Base-by-base conservation (phyloP, 2,113 vertebrate genomes). In the Mastomys coucha region DNA sequence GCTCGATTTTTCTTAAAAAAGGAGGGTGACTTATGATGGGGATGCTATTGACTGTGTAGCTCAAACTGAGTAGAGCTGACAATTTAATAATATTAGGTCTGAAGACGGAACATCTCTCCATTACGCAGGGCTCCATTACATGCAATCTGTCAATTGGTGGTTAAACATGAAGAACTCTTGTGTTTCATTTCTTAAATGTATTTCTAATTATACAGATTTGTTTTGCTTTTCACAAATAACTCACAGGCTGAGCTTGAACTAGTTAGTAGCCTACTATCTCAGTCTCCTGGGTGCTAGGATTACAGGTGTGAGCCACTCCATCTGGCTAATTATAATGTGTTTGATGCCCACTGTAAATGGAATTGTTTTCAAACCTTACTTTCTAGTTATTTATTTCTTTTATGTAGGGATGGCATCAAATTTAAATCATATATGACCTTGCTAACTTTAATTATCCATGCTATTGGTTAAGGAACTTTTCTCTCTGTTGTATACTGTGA, bases 81-180 rank as follows among this genome's bases (percentile, higher is more conserved):
- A 69, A 31, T 51, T 96, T 92, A 96, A 39, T 82, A 60, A 39
- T 7, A 22, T 26, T 56, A 49, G 53, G 24, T 31, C 58, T 31
- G 39, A 63, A 45, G 81, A 84, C 17, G 13, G 58, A 2, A 49
- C 31, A 67, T 33, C 82, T 56, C 73, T 94, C 67, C 24, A n/a
- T 69, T 89, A 19, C 42, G 75, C 67, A 67, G 49, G n/a, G n/a
- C 81, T 45, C 31, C 58, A 19, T 45, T 19, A n/a, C n/a, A n/a
- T n/a, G n/a, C n/a, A 63, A 42, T 56, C 51, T 77, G 13, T 90
- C 65, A 81, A 53, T 81, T 92, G 80, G 0, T 58, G 51, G 67
- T 90, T 93, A 56, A 92, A 70, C 76, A 88, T 36, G 51, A 94
- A 56, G 31, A 89, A 92, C 91, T 42, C 31, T 78, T 73, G 42